phyloP scores from a whole-genome alignment of 2,888 invertebrate genomes.

The Stenchaetothrips biformis region DNA sequence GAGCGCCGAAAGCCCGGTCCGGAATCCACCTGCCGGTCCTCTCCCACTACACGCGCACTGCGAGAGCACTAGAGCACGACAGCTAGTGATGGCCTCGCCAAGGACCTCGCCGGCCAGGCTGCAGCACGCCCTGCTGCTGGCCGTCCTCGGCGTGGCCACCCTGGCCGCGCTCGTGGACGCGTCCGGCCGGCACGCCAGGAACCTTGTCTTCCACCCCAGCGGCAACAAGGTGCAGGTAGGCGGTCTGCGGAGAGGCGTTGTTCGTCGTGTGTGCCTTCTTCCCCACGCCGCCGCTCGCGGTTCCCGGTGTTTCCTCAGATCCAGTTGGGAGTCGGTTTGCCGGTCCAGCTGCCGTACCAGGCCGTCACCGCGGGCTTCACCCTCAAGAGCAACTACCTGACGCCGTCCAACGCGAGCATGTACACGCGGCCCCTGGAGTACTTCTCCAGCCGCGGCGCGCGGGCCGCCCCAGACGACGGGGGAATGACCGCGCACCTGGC shows the following conservation, averaged over 20 bases:
- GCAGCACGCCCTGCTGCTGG: not conserved
- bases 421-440: conserved; percentile 49
- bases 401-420: conserved; percentile 59
- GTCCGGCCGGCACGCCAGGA: conserved; percentile 4
- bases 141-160: not conserved
- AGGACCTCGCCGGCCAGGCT: too few relatives aligned
- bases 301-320: conserved; percentile 49
- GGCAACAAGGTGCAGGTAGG: not conserved
- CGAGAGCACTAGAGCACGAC: too few relatives aligned
- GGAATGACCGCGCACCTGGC: not conserved
- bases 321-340: conserved; percentile 62
- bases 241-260: not conserved
- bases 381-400: conserved; percentile 61
- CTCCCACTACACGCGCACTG: too few relatives aligned
- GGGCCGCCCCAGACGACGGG: not conserved
- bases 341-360: conserved; percentile 58
- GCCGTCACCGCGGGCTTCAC: conserved; percentile 61
- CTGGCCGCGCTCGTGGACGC: not conserved
- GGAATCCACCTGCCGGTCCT: too few relatives aligned
- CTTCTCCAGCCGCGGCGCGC: conserved; percentile 34
- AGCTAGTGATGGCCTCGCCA: too few relatives aligned
- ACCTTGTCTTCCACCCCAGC: not conserved
- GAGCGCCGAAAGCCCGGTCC: too few relatives aligned
- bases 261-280: too few relatives aligned
- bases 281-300: too few relatives aligned